Evolutionary conservation across 2,797 vertebrate genomes (phyloP), one percentile per base, ranked within the genome.

Genomic region (Acridotheres tristis): DNA sequence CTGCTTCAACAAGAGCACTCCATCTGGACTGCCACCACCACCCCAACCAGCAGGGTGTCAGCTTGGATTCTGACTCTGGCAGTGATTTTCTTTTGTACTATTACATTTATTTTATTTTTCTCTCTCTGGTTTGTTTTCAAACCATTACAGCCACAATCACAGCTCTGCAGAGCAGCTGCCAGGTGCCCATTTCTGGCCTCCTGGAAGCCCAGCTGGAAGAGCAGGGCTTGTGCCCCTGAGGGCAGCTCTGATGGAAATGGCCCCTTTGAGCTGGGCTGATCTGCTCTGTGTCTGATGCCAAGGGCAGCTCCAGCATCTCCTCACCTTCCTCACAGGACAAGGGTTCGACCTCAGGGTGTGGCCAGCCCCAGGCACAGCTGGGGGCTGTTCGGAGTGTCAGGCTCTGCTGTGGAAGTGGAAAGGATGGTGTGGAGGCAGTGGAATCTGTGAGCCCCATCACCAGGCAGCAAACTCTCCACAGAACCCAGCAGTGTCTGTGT

Each of bases 371-470:
- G 77, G 59, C 34, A 97, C 47, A 53, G 88, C 21, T 77, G 95
- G 72, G 97, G 48, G 30, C 59, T 94, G 20, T 96, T 96, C 27
- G 98, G 26, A 4, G 62, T 77, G 16, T 94, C 94, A 13, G 59
- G 90, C 23, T 97, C 91, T 69, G 58, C 88, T 3, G 93, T 93
- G 55, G 94, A 96, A 7, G 61, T 91, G 3, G 98, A 99, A 45
- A 99, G 88, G 36, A 98, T 80, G 32, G 99, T 67, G 69, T 98
- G 98, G 17, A 98, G 98, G 36, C 98, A 98, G 71, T 85, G 91
- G 26, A 98, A 73, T 22, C 94, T 95, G 81, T 87, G 97, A 7
- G 97, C 85, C 3, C 80, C 89, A 18, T 77, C 82, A 12, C 48
- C 59, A 20, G 96, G 84, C 9, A 98, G 95, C 8, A 99, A 96